Evolutionary conservation across 2,113 vertebrate species (phyloP), one percentile per base, ranked within the genome.

Genomic region (Siniperca knerii): DNA sequence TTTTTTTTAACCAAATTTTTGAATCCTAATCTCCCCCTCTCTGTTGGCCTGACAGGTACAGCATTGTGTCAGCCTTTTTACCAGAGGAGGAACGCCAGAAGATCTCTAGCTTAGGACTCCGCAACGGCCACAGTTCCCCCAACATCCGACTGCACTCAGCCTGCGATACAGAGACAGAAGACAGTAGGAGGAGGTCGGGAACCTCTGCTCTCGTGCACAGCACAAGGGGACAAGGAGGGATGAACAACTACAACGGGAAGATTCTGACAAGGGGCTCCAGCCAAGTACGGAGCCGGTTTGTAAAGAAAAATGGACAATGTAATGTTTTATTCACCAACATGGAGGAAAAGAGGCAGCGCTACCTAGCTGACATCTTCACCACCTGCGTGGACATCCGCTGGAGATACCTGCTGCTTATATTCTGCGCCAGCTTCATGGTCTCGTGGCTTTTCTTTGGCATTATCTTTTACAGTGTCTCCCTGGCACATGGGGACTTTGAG

Each of bases 271-370:
- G 95, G 77, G 96, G 96, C 84, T 95, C 95, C 81, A 92, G 93
- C 91, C 98, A 97, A 81, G 93, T 96, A 42, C 96, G 97, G 85
- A 99, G 97, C 92, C 97, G 98, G n/a, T 99, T 99, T 2, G 98
- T 99, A 21, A 99, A 98, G 95, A 99, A 99, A 94, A 99, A 98
- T 4, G 98, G 98, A 73, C 98, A 99, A 55, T 99, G 98, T 90
- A 99, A 99, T 0, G 97, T 99, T 9, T 94, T 98, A 62, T 99
- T 98, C 86, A 96, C 96, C 91, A 99, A 99, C 95, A 95, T 99
- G 94, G 98, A 98, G 81, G 97, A 99, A 90, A 98, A 97, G 87
- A 96, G 97, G 0, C 97, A 97, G 85, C 98, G 98, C 78, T 99
- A 98, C 94, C 96, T 99, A 78, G 98, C 97, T 0, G 98, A 99